Evolutionary conservation across 2,113 vertebrate species (phyloP).

Genomic region (Rhineura floridana): DNA sequence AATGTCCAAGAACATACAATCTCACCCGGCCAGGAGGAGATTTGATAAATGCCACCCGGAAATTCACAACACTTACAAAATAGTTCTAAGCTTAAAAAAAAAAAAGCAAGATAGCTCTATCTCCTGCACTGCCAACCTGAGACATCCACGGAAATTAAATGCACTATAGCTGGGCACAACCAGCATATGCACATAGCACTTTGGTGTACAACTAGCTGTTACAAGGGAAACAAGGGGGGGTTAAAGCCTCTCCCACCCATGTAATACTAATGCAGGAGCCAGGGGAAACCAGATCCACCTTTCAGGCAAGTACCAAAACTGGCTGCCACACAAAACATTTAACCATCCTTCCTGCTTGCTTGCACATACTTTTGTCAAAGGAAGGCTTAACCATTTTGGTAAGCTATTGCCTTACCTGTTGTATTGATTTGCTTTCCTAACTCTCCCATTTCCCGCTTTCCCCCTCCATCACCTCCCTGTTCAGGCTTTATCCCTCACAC

Average conservation of each 20-base stretch:
- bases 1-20: not conserved
- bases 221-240: not conserved
- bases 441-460: not conserved
- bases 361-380: not conserved
- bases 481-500: too few relatives aligned
- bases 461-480: too few relatives aligned
- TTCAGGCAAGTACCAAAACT: not conserved
- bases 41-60: constrained; percentile 39
- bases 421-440: not conserved
- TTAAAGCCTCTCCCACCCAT: too few relatives aligned
- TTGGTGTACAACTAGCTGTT: not conserved
- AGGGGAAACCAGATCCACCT: not conserved
- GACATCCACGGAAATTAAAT: constrained; percentile 29
- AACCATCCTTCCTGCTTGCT: too few relatives aligned
- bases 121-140: constrained; percentile 59
- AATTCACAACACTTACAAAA: constrained; percentile 23
- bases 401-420: not conserved
- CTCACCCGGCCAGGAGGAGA: constrained; percentile 19
- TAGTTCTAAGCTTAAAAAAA: constrained; percentile 24
- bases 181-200: not conserved
- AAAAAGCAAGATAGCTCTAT: not conserved
- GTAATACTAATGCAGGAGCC: not conserved
- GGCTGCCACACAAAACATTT: not conserved
- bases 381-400: not conserved
- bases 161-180: constrained; percentile 41